Evolutionary conservation across 2,797 vertebrate genomes (phyloP).

Genomic region (Graptemys geographica): DNA sequence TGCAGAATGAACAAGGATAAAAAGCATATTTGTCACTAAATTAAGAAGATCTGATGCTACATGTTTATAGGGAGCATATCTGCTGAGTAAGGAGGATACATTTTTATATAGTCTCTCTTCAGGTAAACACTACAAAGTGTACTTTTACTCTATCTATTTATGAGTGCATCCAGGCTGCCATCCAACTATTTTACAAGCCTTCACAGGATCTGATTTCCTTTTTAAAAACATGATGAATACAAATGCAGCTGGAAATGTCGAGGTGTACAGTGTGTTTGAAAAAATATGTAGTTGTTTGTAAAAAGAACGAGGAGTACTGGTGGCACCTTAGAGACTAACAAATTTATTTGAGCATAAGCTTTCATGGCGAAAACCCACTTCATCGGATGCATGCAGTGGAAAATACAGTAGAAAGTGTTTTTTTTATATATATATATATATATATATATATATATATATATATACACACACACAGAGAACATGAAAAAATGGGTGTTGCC

Average conservation of each 20-base stretch:
- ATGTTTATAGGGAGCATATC: neutral
- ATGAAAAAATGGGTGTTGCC: no score
- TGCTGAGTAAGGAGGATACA: neutral
- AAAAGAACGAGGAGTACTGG: no score
- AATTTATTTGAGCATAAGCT: no score
- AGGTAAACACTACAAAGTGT: neutral
- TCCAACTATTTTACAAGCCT: neutral
- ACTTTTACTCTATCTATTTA: neutral
- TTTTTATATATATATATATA: no score
- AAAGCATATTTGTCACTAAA: neutral
- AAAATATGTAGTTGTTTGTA: neutral
- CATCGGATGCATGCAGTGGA: no score
- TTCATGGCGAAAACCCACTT: no score
- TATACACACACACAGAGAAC: no score
- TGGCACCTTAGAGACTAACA: no score
- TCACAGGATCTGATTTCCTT: neutral
- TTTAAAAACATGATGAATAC: neutral
- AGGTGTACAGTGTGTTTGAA: neutral
- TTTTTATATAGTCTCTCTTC: neutral
- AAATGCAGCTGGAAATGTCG: neutral
- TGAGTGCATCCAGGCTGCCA: accelerated
- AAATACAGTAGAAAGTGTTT: no score
- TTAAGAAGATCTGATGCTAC: neutral
- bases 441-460: no score
- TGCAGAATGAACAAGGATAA: neutral